Evolutionary conservation across 2,888 invertebrate species (phyloP).

Genomic region (Agrotis ipsilon): DNA sequence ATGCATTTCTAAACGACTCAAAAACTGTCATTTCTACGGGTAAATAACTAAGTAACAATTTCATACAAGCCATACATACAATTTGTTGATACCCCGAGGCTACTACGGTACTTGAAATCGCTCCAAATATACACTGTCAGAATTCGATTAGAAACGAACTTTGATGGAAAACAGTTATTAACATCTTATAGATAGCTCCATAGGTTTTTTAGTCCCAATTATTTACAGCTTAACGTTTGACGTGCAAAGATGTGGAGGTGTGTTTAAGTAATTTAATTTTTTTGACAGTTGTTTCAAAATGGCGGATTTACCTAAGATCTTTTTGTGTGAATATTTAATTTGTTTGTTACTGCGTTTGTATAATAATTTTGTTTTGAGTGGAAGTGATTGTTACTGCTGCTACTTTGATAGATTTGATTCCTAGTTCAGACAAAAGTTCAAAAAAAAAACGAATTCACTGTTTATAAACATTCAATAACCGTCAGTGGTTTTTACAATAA

Average conservation of each 20-base stretch:
- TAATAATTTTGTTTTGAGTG: background rate
- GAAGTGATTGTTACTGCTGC: background rate
- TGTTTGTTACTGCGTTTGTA: background rate
- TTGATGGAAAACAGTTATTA: slow-evolving; percentile 87
- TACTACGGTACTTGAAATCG: slow-evolving; percentile 80
- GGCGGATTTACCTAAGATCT: slow-evolving; percentile 4
- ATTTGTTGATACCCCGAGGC: slow-evolving; percentile 73
- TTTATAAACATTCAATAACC: background rate
- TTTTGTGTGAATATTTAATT: background rate
- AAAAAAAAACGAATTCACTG: background rate
- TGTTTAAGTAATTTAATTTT: slow-evolving; percentile 35
- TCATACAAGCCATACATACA: slow-evolving; percentile 55
- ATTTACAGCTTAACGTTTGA: slow-evolving; percentile 63
- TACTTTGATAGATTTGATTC: background rate
- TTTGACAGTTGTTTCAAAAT: slow-evolving; percentile 38
- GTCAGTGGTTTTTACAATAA: background rate
- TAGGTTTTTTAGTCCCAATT: slow-evolving; percentile 56
- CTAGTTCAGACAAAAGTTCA: background rate
- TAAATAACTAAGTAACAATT: slow-evolving; percentile 28
- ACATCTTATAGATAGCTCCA: slow-evolving; percentile 68
- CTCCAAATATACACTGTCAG: slow-evolving; percentile 82
- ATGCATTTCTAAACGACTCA: background rate
- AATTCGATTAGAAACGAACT: slow-evolving; percentile 82
- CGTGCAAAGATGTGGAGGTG: slow-evolving; percentile 41
- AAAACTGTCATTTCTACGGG: slow-evolving; percentile 33